Base-by-base conservation (phyloP, 1,140 invertebrate genomes). In the Eufriesea mexicana region DNA sequence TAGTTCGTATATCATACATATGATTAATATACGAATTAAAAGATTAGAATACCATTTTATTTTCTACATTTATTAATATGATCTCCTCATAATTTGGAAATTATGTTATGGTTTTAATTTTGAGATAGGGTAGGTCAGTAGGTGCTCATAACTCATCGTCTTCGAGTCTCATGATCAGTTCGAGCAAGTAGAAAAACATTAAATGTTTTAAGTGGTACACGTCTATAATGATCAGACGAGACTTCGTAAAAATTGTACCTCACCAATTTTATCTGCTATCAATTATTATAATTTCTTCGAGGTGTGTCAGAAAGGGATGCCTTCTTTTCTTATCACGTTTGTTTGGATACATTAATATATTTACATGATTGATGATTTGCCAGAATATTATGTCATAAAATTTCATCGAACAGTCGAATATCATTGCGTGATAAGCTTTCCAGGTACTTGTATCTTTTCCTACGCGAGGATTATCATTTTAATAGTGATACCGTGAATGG, bases 201-300 rank as follows among this genome's bases (percentile, higher is more conserved):
- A n/a, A 54, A 25, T 64, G 14, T 6, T 49, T 62, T 62, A 61
- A 83, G 81, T 83, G 70, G 66, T 55, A 62, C n/a, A 42, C 5
- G 14, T 47, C 18, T n/a, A 25, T 0, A 20, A 28, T 55, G 35
- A 71, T 79, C 75, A 55, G 81, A 83, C 81, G 28, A 10, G 20
- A 51, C 57, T 28, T 47, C n/a, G n/a, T 18, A 55, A 77, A 82
- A 83, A 83, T 61, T 18, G 18, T n/a, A 20, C 10, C 4, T 35
- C 8, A 23, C 51, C 61, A 77, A 28, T 45, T 66, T 66, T n/a
- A n/a, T 45, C 12, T 23, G 14, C 23, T 45, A 14, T 45, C 20
- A 1, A 23, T 64, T 42, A 10, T 18, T 5, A 12, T 18, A 10
- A 35, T 35, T 35, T 35, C 35, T 35, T 35, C 35, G 1, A 35